phyloP scores from a whole-genome alignment of 1,140 invertebrate genomes.

The Maconellicoccus hirsutus region DNA sequence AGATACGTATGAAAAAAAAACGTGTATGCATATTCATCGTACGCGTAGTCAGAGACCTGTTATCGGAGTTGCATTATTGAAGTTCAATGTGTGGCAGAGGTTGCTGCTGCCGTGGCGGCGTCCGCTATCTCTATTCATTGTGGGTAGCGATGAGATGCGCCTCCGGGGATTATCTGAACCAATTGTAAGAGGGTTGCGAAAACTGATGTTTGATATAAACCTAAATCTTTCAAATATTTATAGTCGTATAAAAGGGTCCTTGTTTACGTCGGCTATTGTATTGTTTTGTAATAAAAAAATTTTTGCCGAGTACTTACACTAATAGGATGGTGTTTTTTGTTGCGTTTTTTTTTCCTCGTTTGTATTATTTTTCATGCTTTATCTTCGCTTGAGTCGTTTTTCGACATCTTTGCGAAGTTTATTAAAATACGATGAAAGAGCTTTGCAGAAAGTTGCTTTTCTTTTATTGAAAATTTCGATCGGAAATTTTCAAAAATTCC shows the following conservation, averaged over 20 bases:
- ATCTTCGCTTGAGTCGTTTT: too few species aligned
- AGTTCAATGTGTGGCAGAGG: conserved; percentile 9
- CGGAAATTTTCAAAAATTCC: too few species aligned
- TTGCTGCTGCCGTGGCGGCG: conserved; percentile 3
- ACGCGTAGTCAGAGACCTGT: not conserved
- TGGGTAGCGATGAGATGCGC: conserved; percentile 15
- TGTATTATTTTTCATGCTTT: too few species aligned
- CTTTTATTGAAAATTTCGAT: too few species aligned
- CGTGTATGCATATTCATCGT: too few species aligned
- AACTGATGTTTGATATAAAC: conserved; percentile 22
- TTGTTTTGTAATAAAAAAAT: conserved; percentile 10
- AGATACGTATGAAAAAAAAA: too few species aligned
- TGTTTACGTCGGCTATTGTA: conserved; percentile 6
- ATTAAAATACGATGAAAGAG: too few species aligned
- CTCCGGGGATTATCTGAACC: conserved; percentile 14
- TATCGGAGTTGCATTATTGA: conserved; percentile 16
- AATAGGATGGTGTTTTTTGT: not conserved
- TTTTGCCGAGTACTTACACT: not conserved
- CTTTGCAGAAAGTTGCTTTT: too few species aligned
- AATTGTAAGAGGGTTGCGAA: conserved; percentile 22
- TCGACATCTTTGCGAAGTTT: too few species aligned
- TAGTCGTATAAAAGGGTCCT: conserved; percentile 17
- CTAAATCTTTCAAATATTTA: conserved; percentile 23
- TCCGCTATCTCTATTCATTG: conserved; percentile 1
- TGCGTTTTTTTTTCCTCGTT: not conserved